Evolutionary conservation across 2,113 vertebrate genomes (phyloP), one percentile per base, ranked within the genome.

Genomic region (Notiomystis cincta): DNA sequence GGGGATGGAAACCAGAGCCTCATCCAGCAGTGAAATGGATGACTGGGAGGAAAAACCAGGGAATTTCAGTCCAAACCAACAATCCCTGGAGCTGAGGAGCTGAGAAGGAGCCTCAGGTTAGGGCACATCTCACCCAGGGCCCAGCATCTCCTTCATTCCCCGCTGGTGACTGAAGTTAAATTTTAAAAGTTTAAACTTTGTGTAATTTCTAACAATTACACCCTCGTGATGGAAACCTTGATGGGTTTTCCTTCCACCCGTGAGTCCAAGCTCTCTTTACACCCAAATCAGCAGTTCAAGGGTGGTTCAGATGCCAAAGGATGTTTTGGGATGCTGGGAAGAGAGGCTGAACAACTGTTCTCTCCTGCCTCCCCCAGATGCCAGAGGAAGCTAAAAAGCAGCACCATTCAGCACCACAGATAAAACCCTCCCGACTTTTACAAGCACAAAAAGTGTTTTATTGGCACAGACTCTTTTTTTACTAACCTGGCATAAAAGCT

Each of bases 401-500:
- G 80, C 71, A 22, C 50, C 47, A 30, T 44, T 61, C 81, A 89
- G 58, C 72, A 54, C 4, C 61, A 11, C 69, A 44, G 65, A 84
- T 82, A 64, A 95, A 96, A 73, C 25, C 28, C 30, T 27, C 38
- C 24, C 10, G 11, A 57, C 51, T 79, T 94, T 89, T 85, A 94
- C 56, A 87, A 65, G 95, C 91, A 92, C 19, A n/a, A 44, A 40
- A 87, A 66, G 65, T 67, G n/a, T 95, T 96, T 89, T 91, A 96
- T 70, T 84, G 90, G 93, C 73, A 51, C 77, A 71, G 69, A 47
- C 73, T 71, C 51, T 85, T 93, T 94, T 90, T 91, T 84, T 82
- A 94, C 82, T 82, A 91, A 94, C 78, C 81, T 77, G 76, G 28
- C 87, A 94, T 91, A 93, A 96, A 95, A 96, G 44, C 87, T 87